phyloP scores from a whole-genome alignment of 64 coral and sea anemone genomes.

The Dendronephthya gigantea region DNA sequence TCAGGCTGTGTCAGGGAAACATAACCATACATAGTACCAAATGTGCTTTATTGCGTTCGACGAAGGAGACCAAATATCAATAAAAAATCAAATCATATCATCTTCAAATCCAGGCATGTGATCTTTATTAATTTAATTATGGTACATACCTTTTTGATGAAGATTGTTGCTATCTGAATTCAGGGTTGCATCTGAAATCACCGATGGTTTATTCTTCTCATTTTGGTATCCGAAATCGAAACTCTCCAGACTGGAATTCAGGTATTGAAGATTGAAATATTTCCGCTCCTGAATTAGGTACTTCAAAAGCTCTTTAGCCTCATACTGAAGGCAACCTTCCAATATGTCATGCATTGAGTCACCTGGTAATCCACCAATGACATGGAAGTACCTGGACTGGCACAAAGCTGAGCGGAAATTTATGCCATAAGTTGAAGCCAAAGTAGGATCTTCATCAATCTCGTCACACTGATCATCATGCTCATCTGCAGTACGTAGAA shows the following conservation, averaged over 20 bases:
- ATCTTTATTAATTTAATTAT: no score
- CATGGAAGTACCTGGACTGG: constrained; percentile 46
- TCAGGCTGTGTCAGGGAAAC: no score
- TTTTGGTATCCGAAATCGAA: constrained; percentile 50
- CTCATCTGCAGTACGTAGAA: no score
- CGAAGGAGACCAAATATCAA: no score
- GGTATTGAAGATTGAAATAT: constrained; percentile 41
- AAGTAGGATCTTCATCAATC: no score
- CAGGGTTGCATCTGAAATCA: neutral
- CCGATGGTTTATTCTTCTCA: constrained; percentile 42
- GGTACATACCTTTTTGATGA: constrained; percentile 64
- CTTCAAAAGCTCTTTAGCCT: constrained; percentile 42
- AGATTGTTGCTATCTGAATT: constrained; percentile 9
- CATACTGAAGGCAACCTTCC: constrained; percentile 43
- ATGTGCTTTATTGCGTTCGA: no score
- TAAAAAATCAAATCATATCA: no score
- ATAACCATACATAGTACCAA: no score
- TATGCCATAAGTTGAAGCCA: no score
- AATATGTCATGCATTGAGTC: constrained; percentile 61
- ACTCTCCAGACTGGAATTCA: neutral
- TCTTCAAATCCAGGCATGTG: no score
- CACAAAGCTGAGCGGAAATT: constrained; percentile 12
- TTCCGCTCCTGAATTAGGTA: constrained; percentile 26
- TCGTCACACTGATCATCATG: no score
- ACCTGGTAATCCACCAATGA: constrained; percentile 48